These are phyloP conservation scores for Ptychadena robeensis DNA, from an alignment of 2,797 vertebrate species.

Conservation along the genomic window DNA sequence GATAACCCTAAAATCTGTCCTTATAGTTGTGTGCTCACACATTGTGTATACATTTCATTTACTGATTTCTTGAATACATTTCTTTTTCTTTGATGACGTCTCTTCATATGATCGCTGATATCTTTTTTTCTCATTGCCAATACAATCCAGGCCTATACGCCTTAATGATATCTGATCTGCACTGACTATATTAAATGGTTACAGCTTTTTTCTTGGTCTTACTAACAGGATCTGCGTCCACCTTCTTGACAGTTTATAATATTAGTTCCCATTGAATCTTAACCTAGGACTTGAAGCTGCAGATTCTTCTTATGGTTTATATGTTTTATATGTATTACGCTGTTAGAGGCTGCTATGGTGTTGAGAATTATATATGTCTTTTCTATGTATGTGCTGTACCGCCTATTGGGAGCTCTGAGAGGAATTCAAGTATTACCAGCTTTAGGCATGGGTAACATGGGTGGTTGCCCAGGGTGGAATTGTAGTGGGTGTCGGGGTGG, in stretches of 20 bases:
- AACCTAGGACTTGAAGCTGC: not conserved
- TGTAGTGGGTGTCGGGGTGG: too few species aligned
- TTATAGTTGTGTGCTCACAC: not conserved
- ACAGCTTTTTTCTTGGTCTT: not conserved
- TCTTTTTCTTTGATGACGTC: too few species aligned
- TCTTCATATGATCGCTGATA: not conserved
- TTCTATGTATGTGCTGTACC: not conserved
- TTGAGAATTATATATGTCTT: not conserved
- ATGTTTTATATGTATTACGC: not conserved
- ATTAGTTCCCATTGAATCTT: not conserved
- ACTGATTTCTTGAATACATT: too few species aligned
- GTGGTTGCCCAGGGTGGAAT: too few species aligned
- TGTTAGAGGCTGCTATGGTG: not conserved
- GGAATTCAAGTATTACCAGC: too few species aligned
- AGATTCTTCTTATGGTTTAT: not conserved
- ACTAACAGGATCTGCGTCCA: constrained; percentile 39
- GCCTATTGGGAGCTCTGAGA: not conserved
- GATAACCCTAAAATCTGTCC: not conserved
- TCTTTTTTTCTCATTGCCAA: not conserved
- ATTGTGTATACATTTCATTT: too few species aligned
- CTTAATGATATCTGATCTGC: not conserved
- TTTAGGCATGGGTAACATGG: too few species aligned
- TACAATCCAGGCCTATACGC: not conserved
- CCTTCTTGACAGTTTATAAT: constrained; percentile 7
- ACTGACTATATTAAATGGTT: not conserved